Conservation (phyloP, 1,140 invertebrate species). For the Drosophila nasuta region DNA sequence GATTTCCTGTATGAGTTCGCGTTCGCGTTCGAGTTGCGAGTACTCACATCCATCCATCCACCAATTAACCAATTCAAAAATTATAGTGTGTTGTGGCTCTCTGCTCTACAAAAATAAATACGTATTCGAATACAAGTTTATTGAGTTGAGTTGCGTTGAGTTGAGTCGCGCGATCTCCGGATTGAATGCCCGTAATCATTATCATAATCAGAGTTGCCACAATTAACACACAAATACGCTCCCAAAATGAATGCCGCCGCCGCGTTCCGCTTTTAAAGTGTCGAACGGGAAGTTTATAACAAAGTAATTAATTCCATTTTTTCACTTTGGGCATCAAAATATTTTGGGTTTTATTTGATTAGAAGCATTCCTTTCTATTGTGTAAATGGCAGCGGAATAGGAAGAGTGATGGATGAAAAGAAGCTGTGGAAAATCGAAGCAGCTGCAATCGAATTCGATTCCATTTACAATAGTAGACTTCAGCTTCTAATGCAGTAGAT, state of each 20-base stretch:
- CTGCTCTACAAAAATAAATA: slow-evolving; percentile 4
- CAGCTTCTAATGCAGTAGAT: too few species aligned
- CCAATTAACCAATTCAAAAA: slow-evolving; percentile 36
- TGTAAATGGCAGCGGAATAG: too few species aligned
- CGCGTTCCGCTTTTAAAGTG: background rate
- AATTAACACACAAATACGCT: background rate
- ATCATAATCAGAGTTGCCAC: slow-evolving; percentile 6
- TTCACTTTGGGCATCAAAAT: background rate
- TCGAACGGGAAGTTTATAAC: background rate
- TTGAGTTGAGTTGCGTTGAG: too few species aligned
- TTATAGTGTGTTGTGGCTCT: slow-evolving; percentile 2
- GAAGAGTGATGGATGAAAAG: too few species aligned
- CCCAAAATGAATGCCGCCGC: background rate
- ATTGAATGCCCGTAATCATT: slow-evolving; percentile 1
- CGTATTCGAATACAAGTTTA: too few species aligned
- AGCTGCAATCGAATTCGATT: too few species aligned
- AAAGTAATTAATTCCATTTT: background rate
- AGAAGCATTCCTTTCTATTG: too few species aligned
- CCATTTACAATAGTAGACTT: too few species aligned
- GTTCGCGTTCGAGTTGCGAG: background rate
- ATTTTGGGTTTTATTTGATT: background rate
- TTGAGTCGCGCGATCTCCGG: too few species aligned
- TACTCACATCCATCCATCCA: slow-evolving; percentile 2
- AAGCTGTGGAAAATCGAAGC: too few species aligned
- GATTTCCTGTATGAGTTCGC: slow-evolving; percentile 41